Percentiles rank a stretch among this genome's conserved stretches.
phyloP scores from a whole-genome alignment of 2,888 invertebrate genomes.

The Andrena chrysosceles region DNA sequence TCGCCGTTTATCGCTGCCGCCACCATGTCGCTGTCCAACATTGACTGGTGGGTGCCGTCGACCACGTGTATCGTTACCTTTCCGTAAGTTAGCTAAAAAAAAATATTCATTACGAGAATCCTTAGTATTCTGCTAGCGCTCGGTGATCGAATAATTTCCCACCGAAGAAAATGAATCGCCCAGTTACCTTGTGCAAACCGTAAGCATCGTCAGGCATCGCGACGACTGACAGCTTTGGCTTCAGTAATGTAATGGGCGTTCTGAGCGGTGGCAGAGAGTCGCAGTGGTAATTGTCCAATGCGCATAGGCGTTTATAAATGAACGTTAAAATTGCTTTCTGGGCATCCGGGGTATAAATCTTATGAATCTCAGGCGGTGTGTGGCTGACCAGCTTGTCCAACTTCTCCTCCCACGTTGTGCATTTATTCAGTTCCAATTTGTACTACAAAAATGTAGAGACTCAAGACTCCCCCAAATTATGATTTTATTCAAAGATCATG shows the following conservation, averaged over 20 bases:
- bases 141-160: no score
- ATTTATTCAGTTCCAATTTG: conserved; percentile 85
- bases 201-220: conserved; percentile 88
- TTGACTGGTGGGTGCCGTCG: conserved; percentile 91
- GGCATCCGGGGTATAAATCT: not conserved
- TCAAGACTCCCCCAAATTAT: no score
- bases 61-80: conserved; percentile 87
- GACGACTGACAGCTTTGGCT: conserved; percentile 87
- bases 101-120: not conserved
- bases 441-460: conserved; percentile 64
- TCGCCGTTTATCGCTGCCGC: conserved; percentile 84
- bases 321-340: conserved; percentile 33
- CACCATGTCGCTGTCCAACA: conserved; percentile 89
- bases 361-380: not conserved
- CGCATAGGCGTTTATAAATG: conserved; percentile 29
- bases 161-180: no score
- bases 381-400: conserved; percentile 85
- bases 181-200: conserved; percentile 85
- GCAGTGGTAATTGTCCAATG: conserved; percentile 78
- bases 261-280: conserved; percentile 86
- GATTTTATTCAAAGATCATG: no score
- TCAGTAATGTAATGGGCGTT: conserved; percentile 87
- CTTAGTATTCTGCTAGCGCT: not conserved
- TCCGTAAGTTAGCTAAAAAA: conserved; percentile 86
- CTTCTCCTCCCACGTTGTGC: conserved; percentile 87